Evolutionary conservation across 2,888 invertebrate genomes (phyloP), one percentile per base, ranked within the genome.

Genomic region (Atrina japonica): DNA sequence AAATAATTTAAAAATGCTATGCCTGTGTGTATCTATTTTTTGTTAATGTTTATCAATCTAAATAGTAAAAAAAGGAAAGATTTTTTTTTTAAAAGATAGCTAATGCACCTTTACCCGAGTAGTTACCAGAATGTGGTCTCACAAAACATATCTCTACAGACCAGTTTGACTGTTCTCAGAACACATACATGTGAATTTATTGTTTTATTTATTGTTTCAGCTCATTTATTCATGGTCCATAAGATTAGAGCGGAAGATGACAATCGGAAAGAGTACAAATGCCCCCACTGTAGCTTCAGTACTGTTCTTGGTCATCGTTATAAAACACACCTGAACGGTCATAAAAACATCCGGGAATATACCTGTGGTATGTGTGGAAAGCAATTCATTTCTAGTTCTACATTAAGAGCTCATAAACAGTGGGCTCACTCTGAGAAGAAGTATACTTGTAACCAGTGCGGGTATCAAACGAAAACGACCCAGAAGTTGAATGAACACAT

Each of bases 401-500:
- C 77, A 2, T 53, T 83, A 3, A 72, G 73, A 6, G 58, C 77
- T 7, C 82, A 83, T 61, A 81, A 75, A 29, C 76, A 80, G 69
- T 83, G 81, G 82, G 70, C 78, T 25, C 84, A 85, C 63, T 78
- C 78, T 0, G 75, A 76, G 21, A 80, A 80, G 45, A 69, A 69
- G n/a, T 71, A 79, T 30, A 70, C 73, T 11, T 86, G 86, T 63
- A 70, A 72, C 2, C 84, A 80, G 69, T 86, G 86, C 56, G 73
- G 73, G 3, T 84, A 85, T 63, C 71, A 75, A 53, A 82, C 80
- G 2, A 82, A 82, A 49, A 80, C 82, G 1, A 59, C 65, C 2
- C 76, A 76, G 49, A 80, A 79, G 27, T 65, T 84, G 18, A 83
- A 81, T 18, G 82, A 84, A 45, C 86, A 86, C 67, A 73, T 85